A percentile compares a stretch with the other conserved stretches of the same genome.
These are phyloP conservation scores for Cephalopterus ornatus DNA, from an alignment of 2,113 vertebrate genomes.

Conservation along the genomic window DNA sequence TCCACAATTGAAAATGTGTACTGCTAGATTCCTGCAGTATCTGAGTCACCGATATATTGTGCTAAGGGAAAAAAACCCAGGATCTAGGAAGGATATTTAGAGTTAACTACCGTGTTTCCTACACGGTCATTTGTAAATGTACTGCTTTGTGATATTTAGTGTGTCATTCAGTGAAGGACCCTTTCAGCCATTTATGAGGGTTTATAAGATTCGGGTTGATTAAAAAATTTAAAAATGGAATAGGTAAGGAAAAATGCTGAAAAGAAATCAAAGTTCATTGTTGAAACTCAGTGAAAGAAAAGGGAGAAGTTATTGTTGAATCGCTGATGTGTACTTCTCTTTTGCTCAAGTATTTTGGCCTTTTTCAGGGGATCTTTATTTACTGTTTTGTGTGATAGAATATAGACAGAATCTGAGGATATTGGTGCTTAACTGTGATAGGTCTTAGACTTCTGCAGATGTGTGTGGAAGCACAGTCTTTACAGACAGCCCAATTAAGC, in stretches of 20 bases:
- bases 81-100: not conserved
- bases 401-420: not conserved
- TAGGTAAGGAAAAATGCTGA: not conserved
- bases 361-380: not conserved
- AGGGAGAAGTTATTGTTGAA: not conserved
- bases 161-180: not conserved
- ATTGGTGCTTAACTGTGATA: not conserved
- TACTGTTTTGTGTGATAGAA: not conserved
- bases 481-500: not conserved
- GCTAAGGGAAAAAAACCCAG: not conserved
- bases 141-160: not conserved
- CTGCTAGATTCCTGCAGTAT: not conserved
- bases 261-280: not conserved
- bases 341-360: not conserved
- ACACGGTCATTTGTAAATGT: not conserved
- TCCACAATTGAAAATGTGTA: not conserved
- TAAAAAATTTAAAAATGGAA: not conserved
- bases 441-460: not conserved
- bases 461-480: not conserved
- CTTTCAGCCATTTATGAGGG: not conserved
- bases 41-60: not conserved
- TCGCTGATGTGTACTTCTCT: not conserved
- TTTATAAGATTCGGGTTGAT: not conserved
- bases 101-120: not conserved
- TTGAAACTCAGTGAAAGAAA: not conserved